phyloP scores from a whole-genome alignment of 2,797 vertebrate species.

The Sus cebifrons region DNA sequence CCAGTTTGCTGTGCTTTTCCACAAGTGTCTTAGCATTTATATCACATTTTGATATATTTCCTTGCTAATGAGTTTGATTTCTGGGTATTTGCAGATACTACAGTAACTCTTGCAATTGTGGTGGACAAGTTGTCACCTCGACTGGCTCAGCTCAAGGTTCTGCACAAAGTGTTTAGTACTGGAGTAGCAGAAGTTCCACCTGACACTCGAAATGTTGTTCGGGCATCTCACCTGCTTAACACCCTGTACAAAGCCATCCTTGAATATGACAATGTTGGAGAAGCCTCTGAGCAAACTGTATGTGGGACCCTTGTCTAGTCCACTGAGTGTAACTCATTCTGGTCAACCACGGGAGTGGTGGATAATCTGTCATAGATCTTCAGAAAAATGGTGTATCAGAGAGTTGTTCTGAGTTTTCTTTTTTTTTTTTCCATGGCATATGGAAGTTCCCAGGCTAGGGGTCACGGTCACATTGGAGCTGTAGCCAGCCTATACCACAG shows the following conservation, averaged over 20 bases:
- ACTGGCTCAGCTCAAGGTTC: slow-evolving; percentile 96
- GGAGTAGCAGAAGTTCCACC: slow-evolving; percentile 98
- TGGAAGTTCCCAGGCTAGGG: no score
- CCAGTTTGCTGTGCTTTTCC: background rate
- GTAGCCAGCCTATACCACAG: no score
- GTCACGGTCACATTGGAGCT: no score
- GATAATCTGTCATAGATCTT: background rate
- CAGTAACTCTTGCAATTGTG: slow-evolving; percentile 95
- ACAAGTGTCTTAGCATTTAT: background rate
- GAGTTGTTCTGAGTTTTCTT: slow-evolving; percentile 1
- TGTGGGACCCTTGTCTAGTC: slow-evolving; percentile 67
- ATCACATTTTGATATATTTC: background rate
- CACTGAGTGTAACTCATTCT: background rate
- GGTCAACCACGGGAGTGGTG: background rate
- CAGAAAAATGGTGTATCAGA: background rate
- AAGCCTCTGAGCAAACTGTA: slow-evolving; percentile 97
- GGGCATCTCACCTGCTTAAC: slow-evolving; percentile 98
- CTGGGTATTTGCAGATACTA: slow-evolving; percentile 92
- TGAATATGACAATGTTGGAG: slow-evolving; percentile 97
- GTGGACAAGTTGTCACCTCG: slow-evolving; percentile 95
- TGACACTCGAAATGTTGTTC: slow-evolving; percentile 96
- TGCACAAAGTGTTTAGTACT: slow-evolving; percentile 98
- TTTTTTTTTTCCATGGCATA: no score
- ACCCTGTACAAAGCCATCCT: slow-evolving; percentile 99
- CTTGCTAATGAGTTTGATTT: slow-evolving; percentile 58